Evolutionary conservation across 2,113 vertebrate species (phyloP).

Genomic region (Calcarius ornatus): DNA sequence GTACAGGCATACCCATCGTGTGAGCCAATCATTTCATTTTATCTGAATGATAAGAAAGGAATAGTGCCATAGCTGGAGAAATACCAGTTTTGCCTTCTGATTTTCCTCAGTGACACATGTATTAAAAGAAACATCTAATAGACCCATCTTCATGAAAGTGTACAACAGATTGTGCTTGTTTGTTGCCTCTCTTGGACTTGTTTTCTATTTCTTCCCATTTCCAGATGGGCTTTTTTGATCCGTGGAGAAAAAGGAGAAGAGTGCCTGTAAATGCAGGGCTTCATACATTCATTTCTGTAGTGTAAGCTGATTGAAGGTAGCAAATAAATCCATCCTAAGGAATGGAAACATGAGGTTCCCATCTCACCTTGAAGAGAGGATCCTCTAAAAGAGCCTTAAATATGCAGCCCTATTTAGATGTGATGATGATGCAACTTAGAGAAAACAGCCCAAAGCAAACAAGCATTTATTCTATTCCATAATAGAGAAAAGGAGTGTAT

Average conservation of each 20-base stretch:
- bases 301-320: neutral
- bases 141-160: neutral
- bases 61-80: neutral
- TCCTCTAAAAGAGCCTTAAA: neutral
- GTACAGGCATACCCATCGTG: rapidly evolving
- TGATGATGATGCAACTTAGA: neutral
- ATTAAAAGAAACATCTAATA: neutral
- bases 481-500: neutral
- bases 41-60: neutral
- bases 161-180: neutral
- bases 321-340: neutral
- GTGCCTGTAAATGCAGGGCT: neutral
- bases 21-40: neutral
- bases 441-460: neutral
- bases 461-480: neutral
- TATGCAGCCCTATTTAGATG: neutral
- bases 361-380: neutral
- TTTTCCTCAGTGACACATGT: neutral
- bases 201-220: neutral
- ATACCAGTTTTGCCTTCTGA: neutral
- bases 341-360: neutral
- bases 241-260: neutral
- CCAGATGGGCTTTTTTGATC: neutral
- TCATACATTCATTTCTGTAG: neutral
- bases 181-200: neutral